phyloP scores from a whole-genome alignment of 2,113 vertebrate species.

The Gorsachius goisagi region DNA sequence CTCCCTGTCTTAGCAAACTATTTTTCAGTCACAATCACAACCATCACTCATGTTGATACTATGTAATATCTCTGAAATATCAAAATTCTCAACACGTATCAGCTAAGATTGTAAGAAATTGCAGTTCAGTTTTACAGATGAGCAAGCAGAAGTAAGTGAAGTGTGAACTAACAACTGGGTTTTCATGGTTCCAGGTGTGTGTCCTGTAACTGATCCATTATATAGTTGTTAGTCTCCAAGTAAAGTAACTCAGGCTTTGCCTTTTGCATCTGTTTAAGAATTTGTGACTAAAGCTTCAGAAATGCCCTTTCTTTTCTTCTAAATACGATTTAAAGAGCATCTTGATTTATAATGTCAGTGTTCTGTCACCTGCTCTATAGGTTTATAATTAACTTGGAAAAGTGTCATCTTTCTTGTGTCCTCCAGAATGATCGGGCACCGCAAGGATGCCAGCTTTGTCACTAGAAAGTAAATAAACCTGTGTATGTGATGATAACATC shows the following conservation, averaged over 20 bases:
- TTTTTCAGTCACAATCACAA: not conserved
- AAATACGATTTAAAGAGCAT: not conserved
- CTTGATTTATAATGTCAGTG: not conserved
- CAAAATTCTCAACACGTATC: not conserved
- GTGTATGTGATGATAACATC: not conserved
- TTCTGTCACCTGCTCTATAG: not conserved
- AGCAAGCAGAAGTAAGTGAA: not conserved
- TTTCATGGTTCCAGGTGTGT: not conserved
- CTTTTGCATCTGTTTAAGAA: not conserved
- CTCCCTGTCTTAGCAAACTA: not conserved
- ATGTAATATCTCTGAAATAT: not conserved
- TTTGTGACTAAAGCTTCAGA: not conserved
- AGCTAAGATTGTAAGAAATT: not conserved
- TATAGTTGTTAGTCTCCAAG: not conserved
- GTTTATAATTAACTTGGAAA: not conserved
- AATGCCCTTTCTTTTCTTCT: not conserved
- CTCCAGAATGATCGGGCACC: not conserved
- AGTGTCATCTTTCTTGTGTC: not conserved
- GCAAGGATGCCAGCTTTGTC: not conserved
- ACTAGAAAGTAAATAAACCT: not conserved
- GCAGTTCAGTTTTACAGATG: not conserved
- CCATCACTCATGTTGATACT: accelerated
- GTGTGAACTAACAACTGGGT: accelerated
- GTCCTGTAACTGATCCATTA: not conserved
- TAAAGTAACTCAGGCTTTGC: not conserved